Conservation (phyloP, 2,888 invertebrate species). For the Gymnoscelis rufifasciata region DNA sequence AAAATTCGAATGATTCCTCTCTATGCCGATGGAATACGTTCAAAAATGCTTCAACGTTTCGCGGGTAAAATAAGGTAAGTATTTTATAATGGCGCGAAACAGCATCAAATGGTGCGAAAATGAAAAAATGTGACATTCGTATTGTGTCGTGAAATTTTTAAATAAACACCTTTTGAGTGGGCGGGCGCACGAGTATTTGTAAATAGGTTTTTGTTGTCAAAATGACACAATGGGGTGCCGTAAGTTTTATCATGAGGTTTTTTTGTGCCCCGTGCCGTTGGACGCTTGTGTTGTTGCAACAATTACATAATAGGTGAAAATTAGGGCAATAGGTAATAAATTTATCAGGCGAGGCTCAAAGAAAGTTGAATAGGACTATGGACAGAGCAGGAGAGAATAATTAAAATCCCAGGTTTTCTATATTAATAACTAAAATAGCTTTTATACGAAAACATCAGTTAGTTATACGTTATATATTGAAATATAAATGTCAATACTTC, state of each 20-base stretch:
- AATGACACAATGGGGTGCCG: conserved; percentile 47
- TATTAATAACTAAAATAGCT: too few relatives aligned
- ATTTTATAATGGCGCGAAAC: conserved; percentile 51
- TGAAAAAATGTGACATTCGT: conserved; percentile 65
- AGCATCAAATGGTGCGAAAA: conserved; percentile 76
- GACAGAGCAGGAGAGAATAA: too few relatives aligned
- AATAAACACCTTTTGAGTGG: conserved; percentile 79
- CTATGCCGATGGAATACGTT: conserved; percentile 36
- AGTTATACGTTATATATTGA: too few relatives aligned
- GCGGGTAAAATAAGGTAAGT: conserved; percentile 23
- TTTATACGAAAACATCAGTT: too few relatives aligned
- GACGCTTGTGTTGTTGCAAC: conserved; percentile 22
- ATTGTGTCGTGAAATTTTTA: conserved; percentile 67
- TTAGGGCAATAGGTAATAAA: conserved; percentile 22
- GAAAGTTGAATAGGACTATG: too few relatives aligned
- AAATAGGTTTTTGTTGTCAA: conserved; percentile 71
- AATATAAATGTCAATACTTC: too few relatives aligned
- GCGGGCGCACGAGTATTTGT: conserved; percentile 74
- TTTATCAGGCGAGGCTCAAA: conserved; percentile 3
- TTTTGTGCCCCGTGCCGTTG: conserved; percentile 49
- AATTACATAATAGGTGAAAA: conserved; percentile 30
- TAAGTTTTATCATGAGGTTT: conserved; percentile 20
- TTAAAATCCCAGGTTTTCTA: too few relatives aligned
- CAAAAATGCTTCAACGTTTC: conserved; percentile 32
- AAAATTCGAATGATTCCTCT: conserved; percentile 21